Evolutionary conservation across 64 coral and sea anemone genomes (phyloP).

Genomic region (Pachyseris speciosa): DNA sequence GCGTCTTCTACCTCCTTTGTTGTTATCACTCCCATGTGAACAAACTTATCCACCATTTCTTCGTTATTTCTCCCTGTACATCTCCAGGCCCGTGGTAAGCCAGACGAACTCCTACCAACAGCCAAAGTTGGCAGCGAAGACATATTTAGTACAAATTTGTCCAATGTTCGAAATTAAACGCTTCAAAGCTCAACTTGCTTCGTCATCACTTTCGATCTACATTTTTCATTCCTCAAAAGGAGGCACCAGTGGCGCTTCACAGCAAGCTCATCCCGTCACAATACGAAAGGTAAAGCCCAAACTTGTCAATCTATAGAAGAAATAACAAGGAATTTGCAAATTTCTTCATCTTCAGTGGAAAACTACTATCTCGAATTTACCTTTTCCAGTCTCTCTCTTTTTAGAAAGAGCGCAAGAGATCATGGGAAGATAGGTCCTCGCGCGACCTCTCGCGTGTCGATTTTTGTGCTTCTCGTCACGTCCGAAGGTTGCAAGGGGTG

Average conservation of each 20-base stretch:
- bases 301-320: background rate
- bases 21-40: conserved; percentile 81
- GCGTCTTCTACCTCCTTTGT: conserved; percentile 93
- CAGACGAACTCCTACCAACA: background rate
- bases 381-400: too few species aligned
- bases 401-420: too few species aligned
- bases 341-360: too few species aligned
- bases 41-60: conserved; percentile 98
- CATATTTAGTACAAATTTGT: background rate
- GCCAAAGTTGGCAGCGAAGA: background rate
- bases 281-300: background rate
- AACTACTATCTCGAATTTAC: too few species aligned
- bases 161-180: background rate
- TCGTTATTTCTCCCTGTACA: conserved; percentile 92
- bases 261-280: background rate
- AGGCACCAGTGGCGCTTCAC: background rate
- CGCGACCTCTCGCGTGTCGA: too few species aligned
- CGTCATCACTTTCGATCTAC: background rate
- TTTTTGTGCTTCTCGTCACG: too few species aligned
- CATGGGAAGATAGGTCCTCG: too few species aligned
- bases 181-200: background rate
- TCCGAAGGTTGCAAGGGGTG: too few species aligned
- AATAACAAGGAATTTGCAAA: too few species aligned
- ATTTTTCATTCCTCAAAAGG: background rate
- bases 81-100: conserved; percentile 82